These are phyloP conservation scores for Actinia tenebrosa DNA, from an alignment of 64 coral and sea anemone genomes.

Conservation along the genomic window DNA sequence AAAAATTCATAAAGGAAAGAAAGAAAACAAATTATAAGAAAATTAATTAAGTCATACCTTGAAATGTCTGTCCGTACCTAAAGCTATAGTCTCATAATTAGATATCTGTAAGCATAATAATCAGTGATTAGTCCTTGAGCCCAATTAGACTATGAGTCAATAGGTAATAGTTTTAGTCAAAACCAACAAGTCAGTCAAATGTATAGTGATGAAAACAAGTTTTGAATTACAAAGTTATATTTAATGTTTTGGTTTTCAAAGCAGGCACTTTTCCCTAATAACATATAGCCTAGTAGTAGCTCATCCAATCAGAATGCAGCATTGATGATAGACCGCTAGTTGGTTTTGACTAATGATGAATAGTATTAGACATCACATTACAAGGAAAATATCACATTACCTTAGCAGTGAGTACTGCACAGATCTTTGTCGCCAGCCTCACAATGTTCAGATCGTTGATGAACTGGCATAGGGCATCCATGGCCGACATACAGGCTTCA, in stretches of 20 bases:
- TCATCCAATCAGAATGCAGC: no score
- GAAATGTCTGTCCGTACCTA: slow-evolving; percentile 47
- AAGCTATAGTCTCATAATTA: slow-evolving; percentile 33
- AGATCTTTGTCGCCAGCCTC: slow-evolving; percentile 29
- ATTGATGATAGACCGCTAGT: no score
- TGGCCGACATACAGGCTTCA: slow-evolving; percentile 15
- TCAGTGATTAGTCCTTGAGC: no score
- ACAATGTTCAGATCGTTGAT: slow-evolving; percentile 31
- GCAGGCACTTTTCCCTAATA: no score
- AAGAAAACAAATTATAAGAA: neutral
- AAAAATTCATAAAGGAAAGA: neutral
- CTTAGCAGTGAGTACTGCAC: slow-evolving; percentile 49
- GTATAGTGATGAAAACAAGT: no score
- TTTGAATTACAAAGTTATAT: no score
- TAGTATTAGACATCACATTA: neutral
- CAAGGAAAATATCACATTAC: neutral
- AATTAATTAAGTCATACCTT: neutral
- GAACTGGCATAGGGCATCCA: slow-evolving; percentile 44
- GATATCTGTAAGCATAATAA: slow-evolving; percentile 19
- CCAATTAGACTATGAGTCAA: no score
- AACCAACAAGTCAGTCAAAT: no score
- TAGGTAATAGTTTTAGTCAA: no score
- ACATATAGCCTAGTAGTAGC: no score
- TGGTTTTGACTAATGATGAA: no score
- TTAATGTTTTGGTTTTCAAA: no score